Conservation (phyloP, 92 coral and sea anemone species). For the Desmophyllum pertusum region DNA sequence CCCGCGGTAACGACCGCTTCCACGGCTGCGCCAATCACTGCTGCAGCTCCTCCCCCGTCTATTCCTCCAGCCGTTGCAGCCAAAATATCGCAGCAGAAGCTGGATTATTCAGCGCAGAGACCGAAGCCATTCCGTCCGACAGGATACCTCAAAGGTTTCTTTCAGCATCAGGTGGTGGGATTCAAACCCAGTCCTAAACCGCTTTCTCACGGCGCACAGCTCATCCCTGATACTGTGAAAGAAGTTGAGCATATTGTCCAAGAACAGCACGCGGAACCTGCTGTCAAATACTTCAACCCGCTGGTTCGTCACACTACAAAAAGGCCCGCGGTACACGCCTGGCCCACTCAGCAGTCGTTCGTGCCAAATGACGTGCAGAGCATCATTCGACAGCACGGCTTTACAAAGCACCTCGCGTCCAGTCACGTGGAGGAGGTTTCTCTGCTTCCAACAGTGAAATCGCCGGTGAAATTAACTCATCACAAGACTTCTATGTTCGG, state of each 20-base stretch:
- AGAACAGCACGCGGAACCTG: slow-evolving; percentile 12
- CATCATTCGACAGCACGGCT: slow-evolving; percentile 25
- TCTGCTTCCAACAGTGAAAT: slow-evolving; percentile 24
- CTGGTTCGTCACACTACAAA: slow-evolving; percentile 5
- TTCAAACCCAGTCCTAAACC: not conserved
- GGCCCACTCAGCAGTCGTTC: slow-evolving; percentile 35
- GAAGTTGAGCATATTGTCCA: slow-evolving; percentile 28
- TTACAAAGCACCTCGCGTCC: slow-evolving; percentile 58
- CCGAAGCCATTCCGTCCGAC: slow-evolving; percentile 49
- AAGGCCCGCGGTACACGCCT: slow-evolving; percentile 36
- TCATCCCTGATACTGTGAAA: slow-evolving; percentile 37
- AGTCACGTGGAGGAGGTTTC: slow-evolving; percentile 68
- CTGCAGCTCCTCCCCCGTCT: slow-evolving; percentile 23
- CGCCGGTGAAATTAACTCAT: slow-evolving; percentile 33
- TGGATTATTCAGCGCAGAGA: slow-evolving; percentile 50
- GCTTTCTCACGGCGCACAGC: not conserved
- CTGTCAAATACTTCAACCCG: slow-evolving; percentile 33
- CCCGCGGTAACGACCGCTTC: slow-evolving; percentile 30
- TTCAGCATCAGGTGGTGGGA: slow-evolving; percentile 30
- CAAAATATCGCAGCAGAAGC: slow-evolving; percentile 7
- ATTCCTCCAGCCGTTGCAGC: slow-evolving; percentile 36
- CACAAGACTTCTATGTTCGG: slow-evolving; percentile 22
- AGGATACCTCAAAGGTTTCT: slow-evolving; percentile 48
- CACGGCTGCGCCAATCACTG: slow-evolving; percentile 13
- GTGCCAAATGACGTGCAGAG: slow-evolving; percentile 37